Conservation (phyloP, 1,140 invertebrate species). For the Epicauta chinensis region DNA sequence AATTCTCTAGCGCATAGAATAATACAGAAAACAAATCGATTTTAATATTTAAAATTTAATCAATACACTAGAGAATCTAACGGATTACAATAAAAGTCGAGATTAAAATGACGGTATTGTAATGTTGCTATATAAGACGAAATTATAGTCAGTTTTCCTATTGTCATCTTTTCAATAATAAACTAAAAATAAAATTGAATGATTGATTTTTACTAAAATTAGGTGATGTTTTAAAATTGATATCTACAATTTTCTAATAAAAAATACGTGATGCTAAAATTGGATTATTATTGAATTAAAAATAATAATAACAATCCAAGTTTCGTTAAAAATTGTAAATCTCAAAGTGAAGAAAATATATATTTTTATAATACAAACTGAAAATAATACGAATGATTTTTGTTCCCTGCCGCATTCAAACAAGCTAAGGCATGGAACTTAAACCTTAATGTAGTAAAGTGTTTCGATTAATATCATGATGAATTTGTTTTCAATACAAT, state of each 20-base stretch:
- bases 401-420: constrained; percentile 15
- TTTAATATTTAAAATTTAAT: no score
- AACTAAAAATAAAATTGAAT: constrained; percentile 1
- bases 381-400: neutral
- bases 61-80: no score
- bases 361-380: constrained; percentile 7
- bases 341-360: neutral
- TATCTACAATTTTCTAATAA: neutral
- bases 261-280: neutral
- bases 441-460: constrained; percentile 1
- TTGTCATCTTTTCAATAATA: constrained; percentile 8
- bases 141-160: constrained; percentile 10
- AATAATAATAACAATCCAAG: constrained; percentile 2
- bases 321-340: no score
- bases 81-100: no score
- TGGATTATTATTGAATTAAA: constrained; percentile 9
- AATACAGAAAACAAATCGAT: no score
- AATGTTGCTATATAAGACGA: constrained; percentile 13
- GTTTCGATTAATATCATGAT: no score
- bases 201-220: constrained; percentile 9
- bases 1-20: no score
- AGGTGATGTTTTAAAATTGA: constrained; percentile 3
- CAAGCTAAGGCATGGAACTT: constrained; percentile 14
- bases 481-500: no score
- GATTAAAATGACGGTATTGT: neutral